Conservation (phyloP, 1,140 invertebrate species). For the Danaus melanippus region DNA sequence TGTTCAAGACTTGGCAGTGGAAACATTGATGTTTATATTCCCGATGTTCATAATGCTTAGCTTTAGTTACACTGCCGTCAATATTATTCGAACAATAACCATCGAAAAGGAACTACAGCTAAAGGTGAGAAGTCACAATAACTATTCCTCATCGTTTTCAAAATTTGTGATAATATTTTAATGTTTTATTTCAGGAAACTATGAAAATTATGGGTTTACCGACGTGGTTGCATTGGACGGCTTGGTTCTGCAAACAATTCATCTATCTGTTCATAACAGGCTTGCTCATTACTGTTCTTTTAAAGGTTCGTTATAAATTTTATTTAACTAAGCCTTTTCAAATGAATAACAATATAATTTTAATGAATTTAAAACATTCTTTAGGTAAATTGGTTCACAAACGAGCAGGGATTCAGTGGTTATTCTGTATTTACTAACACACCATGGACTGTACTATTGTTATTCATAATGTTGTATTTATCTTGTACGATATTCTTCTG, state of each 20-base stretch:
- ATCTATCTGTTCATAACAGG: conserved; percentile 76
- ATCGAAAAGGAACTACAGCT: conserved; percentile 77
- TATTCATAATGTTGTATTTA: conserved; percentile 75
- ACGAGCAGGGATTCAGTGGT: conserved; percentile 50
- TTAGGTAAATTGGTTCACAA: conserved; percentile 66
- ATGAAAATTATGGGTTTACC: conserved; percentile 92
- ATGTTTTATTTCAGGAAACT: conserved; percentile 57
- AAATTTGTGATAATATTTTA: conserved; percentile 4
- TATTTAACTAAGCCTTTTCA: not conserved
- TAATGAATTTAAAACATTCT: conserved; percentile 5
- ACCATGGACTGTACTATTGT: conserved; percentile 73
- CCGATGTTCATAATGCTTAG: conserved; percentile 84
- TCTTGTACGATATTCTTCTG: conserved; percentile 76
- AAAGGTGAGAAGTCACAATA: conserved; percentile 58
- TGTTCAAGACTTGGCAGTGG: conserved; percentile 78
- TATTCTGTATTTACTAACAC: conserved; percentile 73
- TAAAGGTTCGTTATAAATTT: conserved; percentile 54
- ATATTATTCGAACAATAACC: conserved; percentile 79
- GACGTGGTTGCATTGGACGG: conserved; percentile 87
- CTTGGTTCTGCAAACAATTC: conserved; percentile 87
- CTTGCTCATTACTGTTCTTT: conserved; percentile 68
- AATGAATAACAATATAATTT: not conserved
- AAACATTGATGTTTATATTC: conserved; percentile 77
- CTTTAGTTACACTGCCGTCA: conserved; percentile 85
- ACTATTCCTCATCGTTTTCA: too few relatives aligned